Percentiles rank a stretch among this genome's conserved stretches.
These are phyloP conservation scores for Dendrolimus pini DNA, from an alignment of 2,888 invertebrate species.

Conservation along the genomic window DNA sequence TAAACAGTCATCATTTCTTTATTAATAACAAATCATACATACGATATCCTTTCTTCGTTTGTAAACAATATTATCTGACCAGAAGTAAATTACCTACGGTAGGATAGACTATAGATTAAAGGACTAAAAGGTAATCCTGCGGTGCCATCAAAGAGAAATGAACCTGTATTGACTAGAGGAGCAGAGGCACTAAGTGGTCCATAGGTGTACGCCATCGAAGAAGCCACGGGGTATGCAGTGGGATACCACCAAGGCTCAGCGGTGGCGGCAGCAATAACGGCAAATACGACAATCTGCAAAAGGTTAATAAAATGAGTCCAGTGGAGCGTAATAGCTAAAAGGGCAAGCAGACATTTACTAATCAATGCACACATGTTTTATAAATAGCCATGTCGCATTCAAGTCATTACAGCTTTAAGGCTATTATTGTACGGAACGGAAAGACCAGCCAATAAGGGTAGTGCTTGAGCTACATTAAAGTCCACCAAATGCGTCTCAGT, in stretches of 20 bases:
- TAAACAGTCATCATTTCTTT: not conserved
- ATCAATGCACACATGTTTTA: not conserved
- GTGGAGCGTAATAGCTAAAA: not conserved
- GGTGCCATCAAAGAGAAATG: slow-evolving; percentile 6
- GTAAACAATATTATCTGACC: too few relatives aligned
- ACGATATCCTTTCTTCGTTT: too few relatives aligned
- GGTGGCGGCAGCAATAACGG: slow-evolving; percentile 26
- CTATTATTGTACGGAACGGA: too few relatives aligned
- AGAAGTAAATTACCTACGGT: slow-evolving; percentile 15
- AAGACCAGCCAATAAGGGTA: too few relatives aligned
- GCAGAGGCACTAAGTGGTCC: slow-evolving; percentile 27
- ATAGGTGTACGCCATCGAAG: slow-evolving; percentile 37
- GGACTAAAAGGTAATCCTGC: slow-evolving; percentile 22
- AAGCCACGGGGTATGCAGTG: slow-evolving; percentile 20
- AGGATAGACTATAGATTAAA: slow-evolving; percentile 6
- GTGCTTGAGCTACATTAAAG: too few relatives aligned
- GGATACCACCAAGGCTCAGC: slow-evolving; percentile 32
- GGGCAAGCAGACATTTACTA: not conserved
- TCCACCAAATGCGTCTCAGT: too few relatives aligned
- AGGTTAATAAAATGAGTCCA: not conserved
- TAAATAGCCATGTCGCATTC: not conserved
- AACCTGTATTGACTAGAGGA: slow-evolving; percentile 25
- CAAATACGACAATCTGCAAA: slow-evolving; percentile 34
- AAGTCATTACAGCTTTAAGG: too few relatives aligned
- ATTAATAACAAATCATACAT: not conserved